A percentile compares a stretch with the other conserved stretches of the same genome.
These are phyloP conservation scores for Bergia puertoricense DNA, from an alignment of 92 coral and sea anemone species.

Conservation along the genomic window DNA sequence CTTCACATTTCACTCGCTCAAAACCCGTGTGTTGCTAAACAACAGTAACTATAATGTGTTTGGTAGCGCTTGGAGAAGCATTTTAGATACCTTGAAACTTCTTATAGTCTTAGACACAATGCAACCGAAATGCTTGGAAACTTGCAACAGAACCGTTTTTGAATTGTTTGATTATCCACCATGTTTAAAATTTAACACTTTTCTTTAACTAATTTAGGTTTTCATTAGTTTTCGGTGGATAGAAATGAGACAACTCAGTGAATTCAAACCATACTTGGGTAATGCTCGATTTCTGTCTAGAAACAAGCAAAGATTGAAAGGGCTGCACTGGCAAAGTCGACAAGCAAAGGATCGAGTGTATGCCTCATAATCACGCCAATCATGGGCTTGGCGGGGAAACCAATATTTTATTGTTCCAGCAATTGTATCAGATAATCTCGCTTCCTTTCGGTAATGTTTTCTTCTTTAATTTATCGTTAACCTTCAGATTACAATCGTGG, in stretches of 20 bases:
- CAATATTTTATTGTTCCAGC: not conserved
- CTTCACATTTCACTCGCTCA: not conserved
- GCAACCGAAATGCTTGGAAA: not conserved
- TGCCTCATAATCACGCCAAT: not conserved
- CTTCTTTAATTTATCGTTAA: not conserved
- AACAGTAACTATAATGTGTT: not conserved
- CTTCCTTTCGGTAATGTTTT: constrained; percentile 1
- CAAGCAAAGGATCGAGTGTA: not conserved
- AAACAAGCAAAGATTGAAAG: not conserved
- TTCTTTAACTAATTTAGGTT: not conserved
- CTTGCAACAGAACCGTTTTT: not conserved
- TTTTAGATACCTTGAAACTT: not conserved
- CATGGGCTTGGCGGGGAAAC: constrained; percentile 16
- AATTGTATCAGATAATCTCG: not conserved
- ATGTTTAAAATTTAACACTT: not conserved
- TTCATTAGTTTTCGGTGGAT: not conserved
- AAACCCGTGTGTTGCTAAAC: not conserved
- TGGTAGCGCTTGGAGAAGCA: too few relatives aligned
- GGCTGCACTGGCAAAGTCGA: not conserved
- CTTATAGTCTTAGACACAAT: not conserved
- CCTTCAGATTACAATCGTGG: not conserved
- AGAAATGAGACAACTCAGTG: not conserved
- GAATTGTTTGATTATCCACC: not conserved
- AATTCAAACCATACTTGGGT: not conserved
- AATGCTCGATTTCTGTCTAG: not conserved